These are phyloP conservation scores for Synergus gifuensis DNA, from an alignment of 2,888 invertebrate species.

Conservation along the genomic window DNA sequence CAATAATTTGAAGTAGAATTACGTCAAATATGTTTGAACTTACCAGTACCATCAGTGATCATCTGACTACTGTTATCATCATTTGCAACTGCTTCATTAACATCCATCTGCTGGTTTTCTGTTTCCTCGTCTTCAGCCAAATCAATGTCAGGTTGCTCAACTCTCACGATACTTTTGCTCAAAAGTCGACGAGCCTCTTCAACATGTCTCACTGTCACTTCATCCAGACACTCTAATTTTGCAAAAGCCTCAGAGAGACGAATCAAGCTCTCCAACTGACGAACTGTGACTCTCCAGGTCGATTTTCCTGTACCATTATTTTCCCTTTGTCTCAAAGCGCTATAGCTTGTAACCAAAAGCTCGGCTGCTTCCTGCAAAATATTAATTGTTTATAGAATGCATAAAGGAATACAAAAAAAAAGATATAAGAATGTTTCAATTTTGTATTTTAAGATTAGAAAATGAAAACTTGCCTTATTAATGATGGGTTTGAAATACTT, in stretches of 20 bases:
- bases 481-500: slow-evolving; percentile 95
- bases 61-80: slow-evolving; percentile 54
- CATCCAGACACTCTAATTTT: slow-evolving; percentile 95
- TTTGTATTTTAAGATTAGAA: slow-evolving; percentile 36
- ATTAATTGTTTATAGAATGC: slow-evolving; percentile 1
- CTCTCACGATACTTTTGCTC: slow-evolving; percentile 97
- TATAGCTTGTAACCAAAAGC: slow-evolving; percentile 93
- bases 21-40: slow-evolving; percentile 13
- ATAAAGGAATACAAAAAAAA: slow-evolving; percentile 38
- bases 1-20: slow-evolving; percentile 41
- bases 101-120: slow-evolving; percentile 57
- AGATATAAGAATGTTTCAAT: slow-evolving; percentile 28
- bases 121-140: slow-evolving; percentile 87
- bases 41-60: slow-evolving; percentile 20
- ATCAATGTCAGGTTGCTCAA: slow-evolving; percentile 98
- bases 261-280: slow-evolving; percentile 97
- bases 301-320: slow-evolving; percentile 84
- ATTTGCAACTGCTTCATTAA: slow-evolving; percentile 78
- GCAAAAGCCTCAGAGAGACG: slow-evolving; percentile 98
- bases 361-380: slow-evolving; percentile 85
- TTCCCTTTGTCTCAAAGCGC: slow-evolving; percentile 91
- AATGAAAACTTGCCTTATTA: slow-evolving; percentile 80
- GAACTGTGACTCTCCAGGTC: slow-evolving; percentile 97
- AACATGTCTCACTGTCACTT: slow-evolving; percentile 92
- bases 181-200: slow-evolving; percentile 93